These are phyloP conservation scores for Xestia c-nigrum DNA, from an alignment of 2,888 invertebrate species.

Conservation along the genomic window DNA sequence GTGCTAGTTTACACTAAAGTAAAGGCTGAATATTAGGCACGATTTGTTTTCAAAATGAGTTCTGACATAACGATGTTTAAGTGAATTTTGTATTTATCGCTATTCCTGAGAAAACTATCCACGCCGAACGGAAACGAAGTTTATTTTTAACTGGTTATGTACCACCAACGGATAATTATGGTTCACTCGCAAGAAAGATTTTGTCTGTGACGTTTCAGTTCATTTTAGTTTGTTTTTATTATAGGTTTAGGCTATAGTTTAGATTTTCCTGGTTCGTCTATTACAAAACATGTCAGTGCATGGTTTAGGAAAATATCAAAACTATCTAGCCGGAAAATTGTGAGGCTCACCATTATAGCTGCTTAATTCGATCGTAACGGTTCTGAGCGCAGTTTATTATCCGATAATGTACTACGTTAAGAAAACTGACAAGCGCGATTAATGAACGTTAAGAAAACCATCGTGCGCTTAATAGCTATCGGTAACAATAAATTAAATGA, in stretches of 20 bases:
- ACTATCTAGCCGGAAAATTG: not conserved
- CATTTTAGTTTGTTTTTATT: not conserved
- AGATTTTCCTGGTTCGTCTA: not conserved
- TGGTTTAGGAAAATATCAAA: not conserved
- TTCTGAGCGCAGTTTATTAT: not conserved
- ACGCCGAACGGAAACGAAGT: not conserved
- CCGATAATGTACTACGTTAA: not conserved
- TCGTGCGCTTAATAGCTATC: not conserved
- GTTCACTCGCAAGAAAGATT: not conserved
- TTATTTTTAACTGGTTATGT: not conserved
- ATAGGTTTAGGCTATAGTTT: not conserved
- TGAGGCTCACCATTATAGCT: not conserved
- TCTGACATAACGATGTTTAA: not conserved
- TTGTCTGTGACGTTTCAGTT: not conserved
- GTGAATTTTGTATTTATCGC: not conserved
- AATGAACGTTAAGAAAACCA: not conserved
- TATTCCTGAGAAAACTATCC: not conserved
- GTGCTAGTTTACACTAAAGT: no score
- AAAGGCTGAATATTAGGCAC: not conserved
- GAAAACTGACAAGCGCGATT: not conserved
- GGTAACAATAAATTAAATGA: not conserved
- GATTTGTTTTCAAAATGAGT: conserved; percentile 1
- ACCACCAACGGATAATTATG: no score
- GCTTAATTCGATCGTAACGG: not conserved
- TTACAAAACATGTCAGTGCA: not conserved